Evolutionary conservation across 2,113 vertebrate species (phyloP).

Genomic region (Rana temporaria): DNA sequence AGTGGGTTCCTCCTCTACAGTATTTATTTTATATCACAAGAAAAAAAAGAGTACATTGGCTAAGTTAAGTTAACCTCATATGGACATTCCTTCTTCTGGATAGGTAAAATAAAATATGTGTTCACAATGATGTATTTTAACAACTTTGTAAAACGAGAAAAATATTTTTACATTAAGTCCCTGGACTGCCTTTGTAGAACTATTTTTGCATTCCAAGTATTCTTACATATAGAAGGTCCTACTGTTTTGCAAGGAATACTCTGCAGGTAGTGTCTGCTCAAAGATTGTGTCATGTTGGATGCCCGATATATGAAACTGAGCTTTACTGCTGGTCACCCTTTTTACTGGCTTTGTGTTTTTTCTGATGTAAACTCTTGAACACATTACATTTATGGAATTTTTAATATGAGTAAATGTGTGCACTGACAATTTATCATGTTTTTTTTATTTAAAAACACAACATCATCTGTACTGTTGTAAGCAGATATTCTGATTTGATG

Average conservation of each 20-base stretch:
- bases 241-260: slow-evolving; percentile 5
- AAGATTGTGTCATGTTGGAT: not conserved
- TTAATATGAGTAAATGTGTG: not conserved
- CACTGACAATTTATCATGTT: not conserved
- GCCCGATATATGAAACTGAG: slow-evolving; percentile 6
- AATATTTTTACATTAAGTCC: not conserved
- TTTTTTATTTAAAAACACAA: too few relatives aligned
- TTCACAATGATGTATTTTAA: not conserved
- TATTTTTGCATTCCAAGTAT: slow-evolving; percentile 11
- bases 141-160: not conserved
- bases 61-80: too few relatives aligned
- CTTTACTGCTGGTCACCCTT: slow-evolving; percentile 16
- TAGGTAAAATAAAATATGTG: not conserved
- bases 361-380: slow-evolving; percentile 6
- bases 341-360: slow-evolving; percentile 15
- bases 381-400: not conserved
- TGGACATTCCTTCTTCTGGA: too few relatives aligned
- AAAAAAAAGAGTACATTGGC: too few relatives aligned
- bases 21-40: too few relatives aligned
- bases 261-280: slow-evolving; percentile 20
- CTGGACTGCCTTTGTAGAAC: slow-evolving; percentile 10
- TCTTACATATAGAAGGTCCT: slow-evolving; percentile 27
- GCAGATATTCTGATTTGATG: too few relatives aligned
- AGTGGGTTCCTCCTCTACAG: too few relatives aligned
- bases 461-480: too few relatives aligned